Conservation (phyloP, 1,140 invertebrate species). For the Trichomalopsis sarcophagae region DNA sequence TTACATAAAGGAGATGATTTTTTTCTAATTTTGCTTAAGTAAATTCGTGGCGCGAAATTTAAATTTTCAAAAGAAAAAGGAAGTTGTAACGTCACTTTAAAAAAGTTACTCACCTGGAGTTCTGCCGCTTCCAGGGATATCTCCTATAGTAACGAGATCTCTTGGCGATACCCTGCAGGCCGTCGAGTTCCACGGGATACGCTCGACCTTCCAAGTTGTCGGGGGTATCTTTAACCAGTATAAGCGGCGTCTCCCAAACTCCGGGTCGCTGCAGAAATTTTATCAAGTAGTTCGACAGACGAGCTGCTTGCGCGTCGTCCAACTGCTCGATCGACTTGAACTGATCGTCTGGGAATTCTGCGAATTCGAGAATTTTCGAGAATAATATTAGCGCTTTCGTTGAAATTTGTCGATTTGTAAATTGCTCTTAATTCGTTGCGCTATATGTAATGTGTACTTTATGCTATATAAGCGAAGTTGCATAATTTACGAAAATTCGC, state of each 20-base stretch:
- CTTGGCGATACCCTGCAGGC: slow-evolving; percentile 63
- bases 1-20: too few species aligned
- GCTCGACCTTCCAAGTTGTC: slow-evolving; percentile 37
- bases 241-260: slow-evolving; percentile 54
- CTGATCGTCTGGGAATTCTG: slow-evolving; percentile 43
- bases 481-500: too few species aligned
- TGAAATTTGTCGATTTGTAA: too few species aligned
- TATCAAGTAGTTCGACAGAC: slow-evolving; percentile 55
- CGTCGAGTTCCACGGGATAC: slow-evolving; percentile 43
- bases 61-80: neutral
- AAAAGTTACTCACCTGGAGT: slow-evolving; percentile 58
- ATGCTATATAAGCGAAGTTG: too few species aligned
- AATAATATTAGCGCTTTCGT: too few species aligned
- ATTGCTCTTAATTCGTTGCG: too few species aligned
- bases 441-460: too few species aligned
- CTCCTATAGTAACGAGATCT: slow-evolving; percentile 77
- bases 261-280: slow-evolving; percentile 56
- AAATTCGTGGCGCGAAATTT: too few species aligned
- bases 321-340: slow-evolving; percentile 50
- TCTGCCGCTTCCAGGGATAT: slow-evolving; percentile 79
- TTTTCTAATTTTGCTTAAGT: too few species aligned
- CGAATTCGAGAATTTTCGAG: neutral
- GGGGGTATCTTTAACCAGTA: slow-evolving; percentile 54
- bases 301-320: slow-evolving; percentile 52
- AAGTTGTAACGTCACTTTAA: neutral